Conservation (phyloP, 1,140 invertebrate species). For the Trachymyrmex septentrionalis region DNA sequence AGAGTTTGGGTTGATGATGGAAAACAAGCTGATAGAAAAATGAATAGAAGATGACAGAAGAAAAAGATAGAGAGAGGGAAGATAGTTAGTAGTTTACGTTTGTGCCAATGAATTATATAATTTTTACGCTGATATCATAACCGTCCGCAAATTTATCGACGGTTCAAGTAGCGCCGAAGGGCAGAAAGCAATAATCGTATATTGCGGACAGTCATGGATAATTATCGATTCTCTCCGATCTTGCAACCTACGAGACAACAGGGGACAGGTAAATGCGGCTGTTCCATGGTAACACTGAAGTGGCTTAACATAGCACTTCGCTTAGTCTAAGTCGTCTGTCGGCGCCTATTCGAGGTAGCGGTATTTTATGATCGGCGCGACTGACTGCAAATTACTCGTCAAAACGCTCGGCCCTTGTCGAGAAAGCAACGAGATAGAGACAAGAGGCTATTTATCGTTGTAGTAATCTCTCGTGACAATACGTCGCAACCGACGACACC, state of each 20-base stretch:
- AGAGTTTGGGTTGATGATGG: background rate
- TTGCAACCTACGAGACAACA: constrained; percentile 17
- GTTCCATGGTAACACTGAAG: constrained; percentile 26
- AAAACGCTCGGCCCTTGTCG: constrained; percentile 61
- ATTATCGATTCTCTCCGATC: constrained; percentile 47
- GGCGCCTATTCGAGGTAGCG: constrained; percentile 36
- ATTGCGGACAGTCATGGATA: constrained; percentile 33
- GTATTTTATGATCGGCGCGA: constrained; percentile 65
- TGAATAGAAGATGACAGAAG: background rate
- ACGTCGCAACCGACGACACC: constrained; percentile 36
- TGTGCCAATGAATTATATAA: background rate
- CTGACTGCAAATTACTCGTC: constrained; percentile 53
- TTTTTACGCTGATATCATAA: constrained; percentile 12
- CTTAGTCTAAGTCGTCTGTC: constrained; percentile 56
- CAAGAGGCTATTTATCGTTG: constrained; percentile 59
- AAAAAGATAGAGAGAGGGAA: background rate
- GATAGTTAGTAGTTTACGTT: background rate
- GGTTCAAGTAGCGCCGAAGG: constrained; percentile 6
- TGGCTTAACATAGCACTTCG: constrained; percentile 67
- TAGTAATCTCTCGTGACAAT: constrained; percentile 37
- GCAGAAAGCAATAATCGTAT: constrained; percentile 31
- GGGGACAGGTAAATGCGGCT: constrained; percentile 27
- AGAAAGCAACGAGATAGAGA: constrained; percentile 20
- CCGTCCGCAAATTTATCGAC: background rate
- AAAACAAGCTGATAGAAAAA: background rate